Evolutionary conservation across 2,888 invertebrate species (phyloP).

Genomic region (Hydroisotoma schaefferi): DNA sequence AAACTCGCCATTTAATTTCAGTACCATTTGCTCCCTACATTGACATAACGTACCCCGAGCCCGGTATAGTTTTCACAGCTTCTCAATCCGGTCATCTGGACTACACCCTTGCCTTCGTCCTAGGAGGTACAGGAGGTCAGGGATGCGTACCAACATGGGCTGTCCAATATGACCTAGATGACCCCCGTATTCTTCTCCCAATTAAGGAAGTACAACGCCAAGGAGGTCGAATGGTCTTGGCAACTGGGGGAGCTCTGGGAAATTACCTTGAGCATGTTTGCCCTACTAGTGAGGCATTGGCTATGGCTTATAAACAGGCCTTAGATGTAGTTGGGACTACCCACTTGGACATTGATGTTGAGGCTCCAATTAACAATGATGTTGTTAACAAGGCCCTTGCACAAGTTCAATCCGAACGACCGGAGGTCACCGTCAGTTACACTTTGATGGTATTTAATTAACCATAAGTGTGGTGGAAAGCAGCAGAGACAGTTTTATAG

Average conservation of each 20-base stretch:
- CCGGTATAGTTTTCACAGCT: conserved; percentile 26
- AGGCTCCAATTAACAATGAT: conserved; percentile 39
- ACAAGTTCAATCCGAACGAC: conserved; percentile 36
- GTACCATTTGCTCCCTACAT: conserved; percentile 44
- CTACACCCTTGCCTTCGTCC: conserved; percentile 42
- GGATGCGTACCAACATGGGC: conserved; percentile 46
- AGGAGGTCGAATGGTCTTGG: conserved; percentile 45
- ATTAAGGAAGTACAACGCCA: conserved; percentile 32
- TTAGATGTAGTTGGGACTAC: conserved; percentile 36
- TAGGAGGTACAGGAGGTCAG: conserved; percentile 21
- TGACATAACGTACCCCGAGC: conserved; percentile 32
- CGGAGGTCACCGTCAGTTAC: conserved; percentile 36
- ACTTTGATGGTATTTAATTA: conserved; percentile 41
- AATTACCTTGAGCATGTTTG: conserved; percentile 45
- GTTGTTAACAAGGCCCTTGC: conserved; percentile 37
- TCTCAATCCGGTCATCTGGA: conserved; percentile 40
- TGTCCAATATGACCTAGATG: conserved; percentile 34
- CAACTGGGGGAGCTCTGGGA: conserved; percentile 42
- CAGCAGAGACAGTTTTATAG: no score
- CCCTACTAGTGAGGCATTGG: conserved; percentile 20
- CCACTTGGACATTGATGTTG: conserved; percentile 45
- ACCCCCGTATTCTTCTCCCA: conserved; percentile 33
- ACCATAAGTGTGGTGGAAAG: no score
- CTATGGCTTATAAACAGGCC: conserved; percentile 35
- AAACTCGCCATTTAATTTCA: no score